Base-by-base conservation (phyloP, 2,888 invertebrate genomes). In the Deilephila elpenor region DNA sequence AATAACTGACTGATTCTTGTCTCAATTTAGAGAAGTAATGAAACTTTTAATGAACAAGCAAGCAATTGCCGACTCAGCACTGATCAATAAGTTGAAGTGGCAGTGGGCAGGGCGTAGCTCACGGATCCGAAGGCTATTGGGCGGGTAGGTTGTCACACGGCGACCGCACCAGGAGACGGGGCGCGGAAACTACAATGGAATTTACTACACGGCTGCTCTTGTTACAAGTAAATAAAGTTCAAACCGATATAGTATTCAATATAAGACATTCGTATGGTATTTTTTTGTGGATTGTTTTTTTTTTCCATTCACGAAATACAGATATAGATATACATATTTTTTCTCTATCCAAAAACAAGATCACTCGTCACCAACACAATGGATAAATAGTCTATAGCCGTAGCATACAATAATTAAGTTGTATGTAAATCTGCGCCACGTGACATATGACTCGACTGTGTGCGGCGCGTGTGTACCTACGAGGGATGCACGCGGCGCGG, bases 91-190 rank as follows among this genome's bases (percentile, higher is more conserved):
- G 44, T 37, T 44, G n/a, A 64, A n/a, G 37, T 37, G 64, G 64
- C 37, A 44, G 37, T 64, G 37, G 64, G 37, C 44, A 44, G 64
- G 44, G 37, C 64, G 37, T 44, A 64, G 44, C 64, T 64, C 64
- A 29, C 19, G 29, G 74, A 60, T 59, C 20, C 14, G 88, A 89
- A 85, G 81, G 78, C 75, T 80, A 80, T 77, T 80, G 75, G 76
- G 75, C 76, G 75, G 78, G 78, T 74, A 78, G 74, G 76, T 73
- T 75, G 74, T 82, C 83, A 83, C 79, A 75, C 75, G 76, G 78
- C 71, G 64, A 70, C 70, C 74, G 73, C 78, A 77, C 75, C 67
- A 61, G 77, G 74, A 75, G 60, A 73, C 75, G 73, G 74, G 56
- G 11, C 44, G 44, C 14, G 14, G 44, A 44, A 11, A 11, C 44